Evolutionary conservation across 2,113 vertebrate genomes (phyloP).

Genomic region (Archilochus colubris): DNA sequence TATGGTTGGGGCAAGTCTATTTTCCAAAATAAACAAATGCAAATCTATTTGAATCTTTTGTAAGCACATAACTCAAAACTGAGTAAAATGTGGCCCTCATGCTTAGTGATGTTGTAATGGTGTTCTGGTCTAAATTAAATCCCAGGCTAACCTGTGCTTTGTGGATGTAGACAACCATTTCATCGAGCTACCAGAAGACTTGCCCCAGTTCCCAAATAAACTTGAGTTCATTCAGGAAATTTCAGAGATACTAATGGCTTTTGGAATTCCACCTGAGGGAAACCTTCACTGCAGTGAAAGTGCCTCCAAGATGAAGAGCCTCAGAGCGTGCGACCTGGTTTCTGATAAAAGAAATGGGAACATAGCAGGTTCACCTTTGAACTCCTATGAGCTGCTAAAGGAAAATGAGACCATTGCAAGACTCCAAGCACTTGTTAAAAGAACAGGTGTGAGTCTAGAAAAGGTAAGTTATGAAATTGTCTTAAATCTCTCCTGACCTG

Average conservation of each 20-base stretch:
- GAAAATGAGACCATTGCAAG: slow-evolving; percentile 96
- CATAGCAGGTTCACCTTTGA: slow-evolving; percentile 87
- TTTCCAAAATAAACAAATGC: background rate
- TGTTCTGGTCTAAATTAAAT: slow-evolving; percentile 45
- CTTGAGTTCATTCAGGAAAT: slow-evolving; percentile 98
- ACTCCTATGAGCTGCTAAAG: slow-evolving; percentile 90
- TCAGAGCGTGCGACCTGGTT: slow-evolving; percentile 85
- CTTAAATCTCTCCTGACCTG: background rate
- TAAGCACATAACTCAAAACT: background rate
- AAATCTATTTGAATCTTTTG: background rate
- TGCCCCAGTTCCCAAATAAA: slow-evolving; percentile 98
- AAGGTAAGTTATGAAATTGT: slow-evolving; percentile 80
- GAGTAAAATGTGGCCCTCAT: background rate
- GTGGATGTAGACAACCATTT: slow-evolving; percentile 99
- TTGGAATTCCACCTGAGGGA: slow-evolving; percentile 92
- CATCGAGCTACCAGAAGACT: slow-evolving; percentile 95
- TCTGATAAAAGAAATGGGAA: slow-evolving; percentile 97
- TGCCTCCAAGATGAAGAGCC: slow-evolving; percentile 83
- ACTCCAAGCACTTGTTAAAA: slow-evolving; percentile 95
- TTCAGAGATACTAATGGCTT: slow-evolving; percentile 92
- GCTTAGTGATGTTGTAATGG: background rate
- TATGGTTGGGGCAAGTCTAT: background rate
- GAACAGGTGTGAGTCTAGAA: slow-evolving; percentile 94
- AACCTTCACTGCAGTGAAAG: slow-evolving; percentile 87
- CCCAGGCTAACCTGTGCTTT: slow-evolving; percentile 96